Percentiles rank a stretch among this genome's conserved stretches.
Conservation (phyloP, 2,888 invertebrate genomes). For the Schrankia costaestrigalis region DNA sequence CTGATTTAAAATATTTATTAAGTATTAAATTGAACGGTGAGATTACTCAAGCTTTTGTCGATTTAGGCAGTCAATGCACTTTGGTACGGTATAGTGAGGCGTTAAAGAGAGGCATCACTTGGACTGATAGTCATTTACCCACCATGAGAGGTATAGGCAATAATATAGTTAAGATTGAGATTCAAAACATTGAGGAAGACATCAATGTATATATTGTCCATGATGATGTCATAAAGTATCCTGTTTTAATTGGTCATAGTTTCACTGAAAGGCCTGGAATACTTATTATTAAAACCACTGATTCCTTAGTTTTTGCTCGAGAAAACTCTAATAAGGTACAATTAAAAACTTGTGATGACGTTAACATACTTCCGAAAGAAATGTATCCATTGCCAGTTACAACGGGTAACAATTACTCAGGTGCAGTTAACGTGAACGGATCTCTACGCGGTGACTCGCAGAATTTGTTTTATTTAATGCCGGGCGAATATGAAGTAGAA, state of each 20-base stretch:
- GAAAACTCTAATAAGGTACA: too few species aligned
- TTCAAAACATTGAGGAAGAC: constrained; percentile 4
- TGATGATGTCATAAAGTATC: constrained; percentile 11
- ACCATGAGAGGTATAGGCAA: constrained; percentile 9
- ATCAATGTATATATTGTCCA: constrained; percentile 9
- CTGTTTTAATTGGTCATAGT: constrained; percentile 12
- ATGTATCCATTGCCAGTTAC: too few species aligned
- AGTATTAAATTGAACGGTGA: neutral
- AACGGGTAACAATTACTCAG: too few species aligned
- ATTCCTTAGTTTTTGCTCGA: constrained; percentile 7
- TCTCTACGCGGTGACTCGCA: neutral
- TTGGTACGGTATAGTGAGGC: constrained; percentile 3
- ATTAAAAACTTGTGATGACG: too few species aligned
- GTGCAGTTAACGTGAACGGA: neutral
- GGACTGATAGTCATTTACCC: constrained; percentile 2
- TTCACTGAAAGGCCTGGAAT: constrained; percentile 16
- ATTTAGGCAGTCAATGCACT: constrained; percentile 10
- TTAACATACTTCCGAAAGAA: too few species aligned
- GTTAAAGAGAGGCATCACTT: neutral
- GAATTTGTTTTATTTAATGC: neutral
- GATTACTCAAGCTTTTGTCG: constrained; percentile 1
- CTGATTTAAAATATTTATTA: constrained; percentile 2
- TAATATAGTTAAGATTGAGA: constrained; percentile 1
- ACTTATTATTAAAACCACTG: constrained; percentile 12
- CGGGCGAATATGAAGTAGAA: neutral